These are phyloP conservation scores for Drosophila nigritarsus DNA, from an alignment of 2,888 invertebrate species.

Conservation along the genomic window DNA sequence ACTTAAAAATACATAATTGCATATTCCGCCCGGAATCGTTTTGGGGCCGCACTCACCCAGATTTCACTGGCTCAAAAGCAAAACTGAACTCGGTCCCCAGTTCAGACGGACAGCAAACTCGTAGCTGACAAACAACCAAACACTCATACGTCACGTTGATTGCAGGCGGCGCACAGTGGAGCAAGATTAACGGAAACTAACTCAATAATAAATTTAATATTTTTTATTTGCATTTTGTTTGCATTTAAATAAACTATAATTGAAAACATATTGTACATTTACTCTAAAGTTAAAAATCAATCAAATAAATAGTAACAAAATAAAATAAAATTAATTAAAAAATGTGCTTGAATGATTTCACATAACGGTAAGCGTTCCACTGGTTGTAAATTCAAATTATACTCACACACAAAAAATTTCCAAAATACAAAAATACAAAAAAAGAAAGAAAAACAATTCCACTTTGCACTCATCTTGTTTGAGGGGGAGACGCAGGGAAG, in stretches of 20 bases:
- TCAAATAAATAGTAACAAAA: no score
- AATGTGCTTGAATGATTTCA: conserved; percentile 45
- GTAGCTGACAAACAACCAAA: conserved; percentile 71
- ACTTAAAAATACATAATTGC: conserved; percentile 81
- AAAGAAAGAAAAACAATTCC: conserved; percentile 38
- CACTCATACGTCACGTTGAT: conserved; percentile 77
- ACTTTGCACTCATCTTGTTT: conserved; percentile 60
- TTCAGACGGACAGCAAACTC: conserved; percentile 45
- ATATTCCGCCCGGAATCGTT: conserved; percentile 68
- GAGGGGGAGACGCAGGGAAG: conserved; percentile 29
- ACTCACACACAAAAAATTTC: conserved; percentile 39
- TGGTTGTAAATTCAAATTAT: conserved; percentile 79
- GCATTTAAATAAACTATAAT: background rate
- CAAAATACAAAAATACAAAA: conserved; percentile 29
- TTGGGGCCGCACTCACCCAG: conserved; percentile 37
- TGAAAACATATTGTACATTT: background rate
- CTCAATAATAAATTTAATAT: background rate
- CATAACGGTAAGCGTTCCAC: conserved; percentile 67
- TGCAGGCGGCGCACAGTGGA: conserved; percentile 62
- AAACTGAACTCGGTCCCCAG: conserved; percentile 29
- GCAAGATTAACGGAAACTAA: background rate
- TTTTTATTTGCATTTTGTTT: background rate
- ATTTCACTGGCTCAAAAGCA: conserved; percentile 34
- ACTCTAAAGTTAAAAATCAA: background rate
- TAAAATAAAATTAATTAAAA: no score